Evolutionary conservation across 2,113 vertebrate genomes (phyloP).

Genomic region (Isichthys henryi): DNA sequence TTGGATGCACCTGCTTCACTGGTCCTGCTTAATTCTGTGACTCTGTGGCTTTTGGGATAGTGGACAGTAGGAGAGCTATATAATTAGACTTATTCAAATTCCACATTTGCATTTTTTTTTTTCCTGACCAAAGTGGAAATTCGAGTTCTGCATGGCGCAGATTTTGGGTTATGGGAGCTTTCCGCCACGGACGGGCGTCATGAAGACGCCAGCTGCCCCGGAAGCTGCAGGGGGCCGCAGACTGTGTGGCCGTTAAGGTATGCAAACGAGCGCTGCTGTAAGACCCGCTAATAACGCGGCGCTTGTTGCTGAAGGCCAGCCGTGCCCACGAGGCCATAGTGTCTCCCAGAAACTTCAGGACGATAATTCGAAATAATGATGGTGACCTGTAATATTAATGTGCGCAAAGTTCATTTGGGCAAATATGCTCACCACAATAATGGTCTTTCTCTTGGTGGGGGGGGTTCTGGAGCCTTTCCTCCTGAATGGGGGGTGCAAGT

Average conservation of each 20-base stretch:
- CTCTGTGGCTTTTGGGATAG: conserved; percentile 25
- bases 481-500: not conserved
- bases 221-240: not conserved
- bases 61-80: conserved; percentile 18
- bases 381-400: not conserved
- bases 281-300: not conserved
- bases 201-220: not conserved
- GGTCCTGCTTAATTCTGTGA: conserved; percentile 25
- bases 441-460: not conserved
- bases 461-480: not conserved
- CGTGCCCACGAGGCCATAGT: not conserved
- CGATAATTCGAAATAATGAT: not conserved
- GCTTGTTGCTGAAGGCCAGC: not conserved
- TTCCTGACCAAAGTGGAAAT: not conserved
- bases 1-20: conserved; percentile 36
- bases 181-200: not conserved
- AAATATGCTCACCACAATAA: not conserved
- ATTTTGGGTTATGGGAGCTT: not conserved
- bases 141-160: not conserved
- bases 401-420: not conserved
- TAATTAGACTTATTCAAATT: conserved; percentile 40
- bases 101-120: conserved; percentile 25
- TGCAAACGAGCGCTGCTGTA: not conserved
- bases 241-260: not conserved
- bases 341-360: not conserved